Evolutionary conservation across 2,797 vertebrate genomes (phyloP).

Genomic region (Microhierax caerulescens): DNA sequence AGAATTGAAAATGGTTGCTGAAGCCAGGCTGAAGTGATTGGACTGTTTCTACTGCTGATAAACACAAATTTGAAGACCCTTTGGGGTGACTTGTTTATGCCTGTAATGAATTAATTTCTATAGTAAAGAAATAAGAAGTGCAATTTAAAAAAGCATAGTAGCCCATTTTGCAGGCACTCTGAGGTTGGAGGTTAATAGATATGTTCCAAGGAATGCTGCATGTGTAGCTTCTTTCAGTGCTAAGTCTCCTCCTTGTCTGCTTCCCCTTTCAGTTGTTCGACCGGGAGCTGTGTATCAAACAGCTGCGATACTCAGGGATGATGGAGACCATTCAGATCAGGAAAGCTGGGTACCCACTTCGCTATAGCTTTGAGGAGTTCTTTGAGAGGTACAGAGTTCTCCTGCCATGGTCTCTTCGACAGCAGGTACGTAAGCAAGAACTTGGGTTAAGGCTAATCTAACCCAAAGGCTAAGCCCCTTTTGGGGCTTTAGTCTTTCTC

Average conservation of each 20-base stretch:
- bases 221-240: not conserved
- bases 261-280: slow-evolving; percentile 84
- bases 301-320: slow-evolving; percentile 95
- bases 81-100: not conserved
- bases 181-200: not conserved
- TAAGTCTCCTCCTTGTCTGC: not conserved
- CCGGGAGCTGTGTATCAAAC: slow-evolving; percentile 88
- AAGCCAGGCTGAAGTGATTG: not conserved
- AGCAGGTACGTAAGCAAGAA: slow-evolving; percentile 50
- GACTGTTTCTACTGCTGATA: not conserved
- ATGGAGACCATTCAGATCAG: slow-evolving; percentile 95
- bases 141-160: not conserved
- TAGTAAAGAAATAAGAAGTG: not conserved
- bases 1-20: not conserved
- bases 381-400: slow-evolving; percentile 85
- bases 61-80: not conserved
- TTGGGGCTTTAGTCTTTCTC: not conserved
- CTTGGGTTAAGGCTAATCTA: not conserved
- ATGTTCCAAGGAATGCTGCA: not conserved
- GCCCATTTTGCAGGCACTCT: not conserved
- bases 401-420: slow-evolving; percentile 74
- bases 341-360: slow-evolving; percentile 90
- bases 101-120: not conserved
- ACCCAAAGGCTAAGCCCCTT: not conserved
- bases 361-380: slow-evolving; percentile 91